These are phyloP conservation scores for Scaptomyza hsui DNA, from an alignment of 1,140 invertebrate genomes.

Conservation along the genomic window DNA sequence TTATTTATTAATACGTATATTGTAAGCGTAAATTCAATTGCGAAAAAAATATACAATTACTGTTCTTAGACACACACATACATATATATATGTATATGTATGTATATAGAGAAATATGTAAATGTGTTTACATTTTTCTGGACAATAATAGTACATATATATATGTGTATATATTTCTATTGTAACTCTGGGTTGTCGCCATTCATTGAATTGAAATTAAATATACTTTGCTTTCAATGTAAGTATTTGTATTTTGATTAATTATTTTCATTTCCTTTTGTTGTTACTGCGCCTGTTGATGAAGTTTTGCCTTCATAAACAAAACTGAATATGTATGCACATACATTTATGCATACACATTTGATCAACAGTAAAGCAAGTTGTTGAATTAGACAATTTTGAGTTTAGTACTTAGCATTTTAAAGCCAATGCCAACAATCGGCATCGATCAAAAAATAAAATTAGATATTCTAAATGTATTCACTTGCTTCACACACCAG, in stretches of 20 bases:
- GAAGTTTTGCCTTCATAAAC: constrained; percentile 14
- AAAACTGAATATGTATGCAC: background rate
- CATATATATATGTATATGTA: constrained; percentile 54
- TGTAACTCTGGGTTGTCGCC: constrained; percentile 29
- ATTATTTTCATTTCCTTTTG: constrained; percentile 52
- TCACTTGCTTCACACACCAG: constrained; percentile 42
- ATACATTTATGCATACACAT: background rate
- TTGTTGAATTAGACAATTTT: constrained; percentile 7
- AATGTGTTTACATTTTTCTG: constrained; percentile 44
- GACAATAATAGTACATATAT: constrained; percentile 62
- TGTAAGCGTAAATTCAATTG: constrained; percentile 81
- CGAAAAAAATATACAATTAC: constrained; percentile 80
- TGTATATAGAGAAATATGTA: constrained; percentile 29
- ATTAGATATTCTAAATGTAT: constrained; percentile 8
- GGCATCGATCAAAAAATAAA: constrained; percentile 22
- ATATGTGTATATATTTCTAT: constrained; percentile 30
- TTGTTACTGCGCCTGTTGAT: constrained; percentile 17
- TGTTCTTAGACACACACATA: constrained; percentile 53
- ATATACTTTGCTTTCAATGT: constrained; percentile 57
- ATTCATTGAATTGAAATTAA: constrained; percentile 45
- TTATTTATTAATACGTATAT: constrained; percentile 53
- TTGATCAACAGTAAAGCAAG: constrained; percentile 18
- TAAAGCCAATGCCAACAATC: constrained; percentile 18
- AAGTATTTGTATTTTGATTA: constrained; percentile 67
- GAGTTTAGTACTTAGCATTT: background rate